phyloP scores from a whole-genome alignment of 1,140 invertebrate species.

The Reticulitermes speratus region DNA sequence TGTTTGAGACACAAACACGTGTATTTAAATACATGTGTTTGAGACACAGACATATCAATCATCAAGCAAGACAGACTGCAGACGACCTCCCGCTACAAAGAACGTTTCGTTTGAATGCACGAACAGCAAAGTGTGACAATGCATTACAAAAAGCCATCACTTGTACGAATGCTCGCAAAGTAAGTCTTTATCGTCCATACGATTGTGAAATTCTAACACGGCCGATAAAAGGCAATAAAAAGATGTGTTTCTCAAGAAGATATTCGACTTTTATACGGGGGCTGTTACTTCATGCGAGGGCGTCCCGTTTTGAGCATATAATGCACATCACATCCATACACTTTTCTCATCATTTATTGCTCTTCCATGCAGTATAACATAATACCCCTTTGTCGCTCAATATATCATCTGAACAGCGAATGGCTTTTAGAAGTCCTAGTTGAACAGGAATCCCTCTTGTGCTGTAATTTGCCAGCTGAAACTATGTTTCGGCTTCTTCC shows the following conservation, averaged over 20 bases:
- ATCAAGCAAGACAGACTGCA: no score
- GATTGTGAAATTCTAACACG: background rate
- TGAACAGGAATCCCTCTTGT: background rate
- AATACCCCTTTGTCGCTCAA: background rate
- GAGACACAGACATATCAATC: no score
- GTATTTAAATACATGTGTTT: no score
- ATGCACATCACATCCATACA: background rate
- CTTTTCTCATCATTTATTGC: constrained; percentile 13
- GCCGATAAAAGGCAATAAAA: background rate
- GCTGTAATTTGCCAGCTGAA: background rate
- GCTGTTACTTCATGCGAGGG: background rate
- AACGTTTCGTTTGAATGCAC: background rate
- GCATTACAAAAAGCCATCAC: background rate
- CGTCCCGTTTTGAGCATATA: background rate
- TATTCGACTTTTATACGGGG: background rate
- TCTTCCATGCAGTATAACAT: background rate
- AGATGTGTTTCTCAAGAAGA: background rate
- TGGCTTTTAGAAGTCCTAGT: background rate
- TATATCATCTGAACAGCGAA: background rate
- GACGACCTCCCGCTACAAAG: background rate
- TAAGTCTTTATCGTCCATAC: background rate
- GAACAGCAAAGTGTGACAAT: background rate
- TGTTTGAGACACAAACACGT: no score
- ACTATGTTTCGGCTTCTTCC: background rate
- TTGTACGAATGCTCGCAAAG: background rate